Conservation (phyloP, 2,797 vertebrate species). For the Eremophila alpestris region DNA sequence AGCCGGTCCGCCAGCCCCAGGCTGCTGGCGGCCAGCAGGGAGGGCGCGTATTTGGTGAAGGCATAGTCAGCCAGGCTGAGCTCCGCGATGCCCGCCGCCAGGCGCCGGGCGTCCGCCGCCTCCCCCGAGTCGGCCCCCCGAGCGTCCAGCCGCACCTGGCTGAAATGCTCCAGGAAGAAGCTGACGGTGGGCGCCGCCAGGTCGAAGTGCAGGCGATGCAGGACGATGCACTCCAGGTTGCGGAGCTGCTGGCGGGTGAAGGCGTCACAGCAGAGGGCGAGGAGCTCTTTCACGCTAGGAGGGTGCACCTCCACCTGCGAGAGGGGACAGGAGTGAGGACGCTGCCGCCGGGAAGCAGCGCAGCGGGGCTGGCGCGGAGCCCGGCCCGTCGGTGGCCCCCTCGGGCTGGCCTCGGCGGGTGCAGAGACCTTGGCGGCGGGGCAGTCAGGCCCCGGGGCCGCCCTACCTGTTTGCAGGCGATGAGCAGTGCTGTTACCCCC, state of each 20-base stretch:
- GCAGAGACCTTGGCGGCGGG: no score
- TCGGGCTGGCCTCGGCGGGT: no score
- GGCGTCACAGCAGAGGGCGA: slow-evolving; percentile 86
- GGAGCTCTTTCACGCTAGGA: slow-evolving; percentile 85
- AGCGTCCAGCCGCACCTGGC: slow-evolving; percentile 51
- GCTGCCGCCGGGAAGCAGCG: background rate
- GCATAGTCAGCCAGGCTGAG: slow-evolving; percentile 92
- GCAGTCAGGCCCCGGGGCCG: no score
- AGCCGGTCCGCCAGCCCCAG: slow-evolving; percentile 82
- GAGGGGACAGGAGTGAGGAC: background rate
- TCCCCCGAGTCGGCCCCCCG: background rate
- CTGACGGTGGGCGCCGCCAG: slow-evolving; percentile 86
- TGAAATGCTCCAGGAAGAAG: slow-evolving; percentile 92
- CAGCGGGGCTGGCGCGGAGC: no score
- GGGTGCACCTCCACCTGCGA: slow-evolving; percentile 90
- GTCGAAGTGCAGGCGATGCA: slow-evolving; percentile 85
- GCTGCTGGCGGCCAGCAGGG: slow-evolving; percentile 85
- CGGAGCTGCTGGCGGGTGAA: slow-evolving; percentile 90
- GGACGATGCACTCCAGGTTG: slow-evolving; percentile 90
- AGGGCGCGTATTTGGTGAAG: slow-evolving; percentile 86
- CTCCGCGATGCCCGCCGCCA: slow-evolving; percentile 85
- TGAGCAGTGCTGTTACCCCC: slow-evolving; percentile 88
- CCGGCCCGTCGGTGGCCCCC: no score
- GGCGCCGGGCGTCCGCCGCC: slow-evolving; percentile 61
- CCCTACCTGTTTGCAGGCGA: slow-evolving; percentile 91